These are phyloP conservation scores for Coptodon rendalli DNA, from an alignment of 2,113 vertebrate species.

Conservation along the genomic window DNA sequence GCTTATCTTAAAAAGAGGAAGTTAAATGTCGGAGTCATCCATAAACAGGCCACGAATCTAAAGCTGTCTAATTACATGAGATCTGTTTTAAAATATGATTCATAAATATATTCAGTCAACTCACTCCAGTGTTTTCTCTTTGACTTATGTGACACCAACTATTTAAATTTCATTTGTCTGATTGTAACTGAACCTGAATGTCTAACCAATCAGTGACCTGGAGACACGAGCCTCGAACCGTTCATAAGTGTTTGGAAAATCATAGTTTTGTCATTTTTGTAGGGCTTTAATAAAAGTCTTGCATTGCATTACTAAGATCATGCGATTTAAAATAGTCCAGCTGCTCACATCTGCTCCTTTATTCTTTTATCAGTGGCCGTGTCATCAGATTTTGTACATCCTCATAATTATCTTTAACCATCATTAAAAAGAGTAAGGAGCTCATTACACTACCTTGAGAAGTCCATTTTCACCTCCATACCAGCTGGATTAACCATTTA, in stretches of 20 bases:
- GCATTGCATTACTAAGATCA: rapidly evolving
- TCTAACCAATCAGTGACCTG: background rate
- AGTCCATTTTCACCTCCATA: rapidly evolving
- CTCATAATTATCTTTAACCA: rapidly evolving
- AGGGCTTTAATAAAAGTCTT: background rate
- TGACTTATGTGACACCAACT: background rate
- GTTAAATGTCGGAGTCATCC: rapidly evolving
- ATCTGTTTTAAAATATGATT: rapidly evolving
- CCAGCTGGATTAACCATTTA: background rate
- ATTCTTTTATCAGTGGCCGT: rapidly evolving
- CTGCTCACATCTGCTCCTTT: background rate
- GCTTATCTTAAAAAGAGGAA: background rate
- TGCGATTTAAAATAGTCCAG: background rate
- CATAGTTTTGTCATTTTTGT: rapidly evolving
- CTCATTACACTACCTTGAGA: background rate
- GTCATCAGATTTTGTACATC: background rate
- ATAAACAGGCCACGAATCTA: background rate
- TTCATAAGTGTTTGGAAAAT: background rate
- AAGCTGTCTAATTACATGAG: background rate
- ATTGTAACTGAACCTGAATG: rapidly evolving
- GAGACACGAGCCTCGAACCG: rapidly evolving
- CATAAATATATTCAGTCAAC: background rate
- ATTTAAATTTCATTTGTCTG: background rate
- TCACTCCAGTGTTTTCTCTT: background rate
- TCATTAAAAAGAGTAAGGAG: background rate